phyloP scores from a whole-genome alignment of 2,888 invertebrate species.

The Troides aeacus region DNA sequence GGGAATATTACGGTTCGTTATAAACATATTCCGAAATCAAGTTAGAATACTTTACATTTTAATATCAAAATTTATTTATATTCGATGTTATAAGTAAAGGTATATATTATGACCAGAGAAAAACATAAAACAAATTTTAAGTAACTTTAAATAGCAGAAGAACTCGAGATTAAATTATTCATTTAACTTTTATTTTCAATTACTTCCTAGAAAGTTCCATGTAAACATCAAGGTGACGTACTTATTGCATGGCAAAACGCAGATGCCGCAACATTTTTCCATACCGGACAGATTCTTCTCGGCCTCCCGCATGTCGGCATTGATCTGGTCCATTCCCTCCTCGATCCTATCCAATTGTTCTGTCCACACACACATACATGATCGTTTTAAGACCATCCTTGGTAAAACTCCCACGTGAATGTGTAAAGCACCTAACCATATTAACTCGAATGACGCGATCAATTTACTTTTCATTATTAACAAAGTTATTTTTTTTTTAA shows the following conservation, averaged over 20 bases:
- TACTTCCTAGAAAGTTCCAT: neutral
- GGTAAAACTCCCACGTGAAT: slow-evolving; percentile 37
- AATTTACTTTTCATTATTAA: slow-evolving; percentile 35
- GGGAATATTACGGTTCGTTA: neutral
- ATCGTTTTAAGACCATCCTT: slow-evolving; percentile 58
- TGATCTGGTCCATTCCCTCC: slow-evolving; percentile 99
- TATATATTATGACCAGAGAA: neutral
- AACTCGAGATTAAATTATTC: too few relatives aligned
- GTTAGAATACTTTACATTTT: too few relatives aligned
- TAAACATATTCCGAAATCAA: neutral
- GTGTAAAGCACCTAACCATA: slow-evolving; percentile 64
- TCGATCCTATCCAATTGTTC: slow-evolving; percentile 99
- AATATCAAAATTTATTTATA: neutral
- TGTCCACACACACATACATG: slow-evolving; percentile 76
- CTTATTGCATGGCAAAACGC: slow-evolving; percentile 99
- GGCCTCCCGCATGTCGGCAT: slow-evolving; percentile 99
- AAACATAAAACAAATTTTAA: neutral
- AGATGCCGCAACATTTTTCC: slow-evolving; percentile 99
- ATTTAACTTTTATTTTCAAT: neutral
- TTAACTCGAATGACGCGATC: slow-evolving; percentile 30
- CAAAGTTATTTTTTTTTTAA: slow-evolving; percentile 31
- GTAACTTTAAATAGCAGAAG: neutral
- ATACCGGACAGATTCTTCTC: slow-evolving; percentile 99
- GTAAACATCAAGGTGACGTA: slow-evolving; percentile 70
- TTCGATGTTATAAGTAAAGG: too few relatives aligned